Conservation (phyloP, 2,113 vertebrate species). For the Casuarius casuarius region DNA sequence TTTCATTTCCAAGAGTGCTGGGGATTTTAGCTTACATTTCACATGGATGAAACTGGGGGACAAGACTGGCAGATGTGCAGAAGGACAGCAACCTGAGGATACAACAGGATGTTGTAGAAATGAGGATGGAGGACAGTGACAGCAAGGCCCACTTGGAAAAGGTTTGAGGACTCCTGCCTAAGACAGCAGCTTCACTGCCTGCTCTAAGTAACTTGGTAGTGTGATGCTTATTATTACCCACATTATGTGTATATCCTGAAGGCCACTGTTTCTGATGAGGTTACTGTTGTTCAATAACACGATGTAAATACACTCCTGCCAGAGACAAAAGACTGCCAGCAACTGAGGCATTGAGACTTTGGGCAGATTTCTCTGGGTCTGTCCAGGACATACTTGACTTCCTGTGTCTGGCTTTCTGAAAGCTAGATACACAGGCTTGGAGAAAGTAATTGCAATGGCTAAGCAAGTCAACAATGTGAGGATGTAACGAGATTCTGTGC, state of each 20-base stretch:
- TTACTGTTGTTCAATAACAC: not conserved
- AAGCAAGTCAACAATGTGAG: not conserved
- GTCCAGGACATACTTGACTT: not conserved
- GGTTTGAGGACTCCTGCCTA: not conserved
- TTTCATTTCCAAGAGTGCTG: not conserved
- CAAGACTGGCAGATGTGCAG: rapidly evolving
- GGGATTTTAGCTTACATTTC: not conserved
- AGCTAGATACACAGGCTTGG: not conserved
- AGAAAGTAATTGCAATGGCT: not conserved
- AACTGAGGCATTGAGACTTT: not conserved
- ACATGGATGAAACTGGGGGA: not conserved
- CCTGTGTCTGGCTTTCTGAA: not conserved
- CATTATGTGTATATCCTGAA: not conserved
- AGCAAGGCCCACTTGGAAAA: not conserved
- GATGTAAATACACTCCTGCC: not conserved
- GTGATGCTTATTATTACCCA: not conserved
- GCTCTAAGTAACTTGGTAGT: not conserved
- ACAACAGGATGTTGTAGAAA: not conserved
- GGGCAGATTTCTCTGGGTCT: not conserved
- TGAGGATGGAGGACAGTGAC: not conserved
- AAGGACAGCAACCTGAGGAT: not conserved
- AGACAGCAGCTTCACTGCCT: not conserved
- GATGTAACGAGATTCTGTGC: not conserved
- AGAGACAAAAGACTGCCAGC: not conserved
- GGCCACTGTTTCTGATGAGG: not conserved